phyloP scores from a whole-genome alignment of 2,113 vertebrate species.

The Nesoenas mayeri region DNA sequence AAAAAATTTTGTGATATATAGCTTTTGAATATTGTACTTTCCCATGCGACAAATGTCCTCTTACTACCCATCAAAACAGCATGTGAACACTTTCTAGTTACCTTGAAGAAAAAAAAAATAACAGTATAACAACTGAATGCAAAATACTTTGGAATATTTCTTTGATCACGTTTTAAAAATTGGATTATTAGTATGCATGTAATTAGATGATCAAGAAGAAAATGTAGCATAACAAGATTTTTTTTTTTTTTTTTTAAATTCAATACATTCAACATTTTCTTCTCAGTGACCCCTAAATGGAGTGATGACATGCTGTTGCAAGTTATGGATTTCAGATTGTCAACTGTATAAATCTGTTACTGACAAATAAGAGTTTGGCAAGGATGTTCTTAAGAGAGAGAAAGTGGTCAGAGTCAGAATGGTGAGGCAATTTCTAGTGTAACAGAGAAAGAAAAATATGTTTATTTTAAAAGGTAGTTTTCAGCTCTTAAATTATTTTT shows the following conservation, averaged over 20 bases:
- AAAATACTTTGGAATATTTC: not conserved
- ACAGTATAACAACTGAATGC: not conserved
- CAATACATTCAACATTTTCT: not conserved
- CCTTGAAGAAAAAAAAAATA: not conserved
- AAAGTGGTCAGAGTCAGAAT: not conserved
- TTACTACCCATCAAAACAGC: not conserved
- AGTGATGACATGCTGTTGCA: not conserved
- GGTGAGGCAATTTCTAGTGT: not conserved
- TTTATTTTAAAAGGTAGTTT: not conserved
- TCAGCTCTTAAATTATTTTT: not conserved
- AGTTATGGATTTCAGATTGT: not conserved
- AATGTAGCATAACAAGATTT: not conserved
- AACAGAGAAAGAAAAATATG: not conserved
- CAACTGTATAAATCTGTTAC: not conserved
- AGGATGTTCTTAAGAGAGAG: not conserved
- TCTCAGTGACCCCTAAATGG: not conserved
- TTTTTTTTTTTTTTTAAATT: not conserved
- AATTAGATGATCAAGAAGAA: not conserved
- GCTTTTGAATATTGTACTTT: not conserved
- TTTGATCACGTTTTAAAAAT: not conserved
- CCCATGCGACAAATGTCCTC: not conserved
- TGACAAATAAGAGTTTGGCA: no score
- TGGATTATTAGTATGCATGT: not conserved
- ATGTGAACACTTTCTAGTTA: not conserved
- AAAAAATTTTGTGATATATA: constrained; percentile 46